Base-by-base conservation (phyloP, 1,140 invertebrate species). In the Panulirus ornatus region DNA sequence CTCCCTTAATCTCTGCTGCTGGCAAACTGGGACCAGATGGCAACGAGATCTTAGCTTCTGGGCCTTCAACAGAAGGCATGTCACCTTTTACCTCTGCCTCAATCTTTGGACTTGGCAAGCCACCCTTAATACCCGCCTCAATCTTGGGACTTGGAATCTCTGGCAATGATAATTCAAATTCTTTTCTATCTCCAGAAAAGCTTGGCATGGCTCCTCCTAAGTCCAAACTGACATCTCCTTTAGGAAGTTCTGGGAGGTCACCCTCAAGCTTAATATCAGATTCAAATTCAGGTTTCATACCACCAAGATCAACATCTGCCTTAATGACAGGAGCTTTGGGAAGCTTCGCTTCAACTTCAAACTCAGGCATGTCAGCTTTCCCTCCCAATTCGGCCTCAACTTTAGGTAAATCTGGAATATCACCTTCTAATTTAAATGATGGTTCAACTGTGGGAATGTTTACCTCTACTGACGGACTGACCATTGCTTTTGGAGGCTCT, bases 341-440 rank as follows among this genome's bases (percentile, higher is more conserved):
- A 14, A 90, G 27, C 2, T 76, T 73, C n/a, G 81, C 73, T 63
- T 76, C 47, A 22, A 90, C n/a, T 19, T 84, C 71, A 16, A 84
- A 8, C 40, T 51, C 27, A 22, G 81, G 71, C 58, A 66, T 44
- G 9, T 83, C 36, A 5, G 63, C 87, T 44, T 58, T 82, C 11
- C 66, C 87, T 38, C 66, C 79, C 1, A 89, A 34, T n/a, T 89
- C 81, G 6, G 58, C 70, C 73, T 89, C 79, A n/a, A 89, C 44
- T 81, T 82, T 89, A 14, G 87, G 79, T 34, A 82, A 30, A 36
- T 75, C 54, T 42, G 78, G 78, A 54, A 83, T 83, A 36, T 75
- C 63, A 36, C 44, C 70, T 54, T 85, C 84, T n/a, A 75, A 38
- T 73, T 75, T 85, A 2, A 85, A 51, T 14, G 42, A 16, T 51